Conservation (phyloP, 2,113 vertebrate species). For the Rhea americana region DNA sequence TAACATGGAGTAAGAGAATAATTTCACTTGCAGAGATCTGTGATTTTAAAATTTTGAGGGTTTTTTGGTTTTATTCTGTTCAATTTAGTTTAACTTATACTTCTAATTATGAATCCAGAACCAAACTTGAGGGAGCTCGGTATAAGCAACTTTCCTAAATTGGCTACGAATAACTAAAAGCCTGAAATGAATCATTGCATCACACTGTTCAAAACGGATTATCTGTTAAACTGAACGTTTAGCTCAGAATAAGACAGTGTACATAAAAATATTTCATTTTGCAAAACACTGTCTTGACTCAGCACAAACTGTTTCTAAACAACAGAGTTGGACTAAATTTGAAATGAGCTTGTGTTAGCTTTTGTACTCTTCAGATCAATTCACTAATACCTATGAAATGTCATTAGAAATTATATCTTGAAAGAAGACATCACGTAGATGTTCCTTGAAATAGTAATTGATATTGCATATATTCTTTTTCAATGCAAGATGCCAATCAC, state of each 20-base stretch:
- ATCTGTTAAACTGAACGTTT: not conserved
- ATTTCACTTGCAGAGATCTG: not conserved
- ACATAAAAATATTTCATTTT: not conserved
- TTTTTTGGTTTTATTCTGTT: not conserved
- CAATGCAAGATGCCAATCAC: conserved; percentile 23
- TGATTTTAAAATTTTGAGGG: not conserved
- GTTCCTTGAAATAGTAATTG: conserved; percentile 42
- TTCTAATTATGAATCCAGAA: not conserved
- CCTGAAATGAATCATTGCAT: not conserved
- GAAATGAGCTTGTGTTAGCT: not conserved
- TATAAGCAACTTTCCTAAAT: not conserved
- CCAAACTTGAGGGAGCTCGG: not conserved
- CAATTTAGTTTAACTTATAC: not conserved
- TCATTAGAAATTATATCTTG: conserved; percentile 9
- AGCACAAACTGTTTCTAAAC: not conserved
- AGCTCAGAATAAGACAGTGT: not conserved
- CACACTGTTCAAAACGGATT: not conserved
- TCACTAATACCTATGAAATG: not conserved
- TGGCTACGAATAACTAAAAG: not conserved
- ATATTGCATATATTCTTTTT: conserved; percentile 12
- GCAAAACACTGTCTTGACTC: not conserved
- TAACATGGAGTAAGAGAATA: not conserved
- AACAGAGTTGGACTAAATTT: not conserved
- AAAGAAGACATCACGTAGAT: conserved; percentile 23
- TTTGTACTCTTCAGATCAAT: not conserved